A percentile compares a stretch with the other conserved stretches of the same genome.
Evolutionary conservation across 2,113 vertebrate genomes (phyloP).

Genomic region (Microtus richardsoni): DNA sequence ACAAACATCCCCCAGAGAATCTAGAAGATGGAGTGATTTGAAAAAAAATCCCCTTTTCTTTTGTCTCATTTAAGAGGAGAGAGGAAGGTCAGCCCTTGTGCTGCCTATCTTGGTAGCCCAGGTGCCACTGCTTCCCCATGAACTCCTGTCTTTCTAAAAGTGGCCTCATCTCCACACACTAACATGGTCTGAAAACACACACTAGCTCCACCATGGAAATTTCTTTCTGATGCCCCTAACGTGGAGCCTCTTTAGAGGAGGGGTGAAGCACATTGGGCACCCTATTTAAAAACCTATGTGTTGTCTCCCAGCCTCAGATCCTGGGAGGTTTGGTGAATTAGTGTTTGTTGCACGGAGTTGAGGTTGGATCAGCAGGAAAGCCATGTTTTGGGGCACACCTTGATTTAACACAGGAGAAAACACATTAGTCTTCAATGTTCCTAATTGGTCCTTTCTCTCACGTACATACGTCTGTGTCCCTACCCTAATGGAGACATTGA

Average conservation of each 20-base stretch:
- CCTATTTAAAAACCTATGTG: background rate
- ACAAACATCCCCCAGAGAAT: constrained; percentile 55
- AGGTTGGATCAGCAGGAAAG: constrained; percentile 35
- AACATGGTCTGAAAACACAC: background rate
- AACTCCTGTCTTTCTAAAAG: background rate
- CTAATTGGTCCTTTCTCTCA: background rate
- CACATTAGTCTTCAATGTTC: background rate
- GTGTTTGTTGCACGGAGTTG: background rate
- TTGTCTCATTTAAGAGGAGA: background rate
- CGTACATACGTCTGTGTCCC: fast-evolving
- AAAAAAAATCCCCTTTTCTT: constrained; percentile 27
- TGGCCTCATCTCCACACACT: background rate
- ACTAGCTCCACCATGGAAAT: background rate
- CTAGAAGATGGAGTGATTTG: background rate
- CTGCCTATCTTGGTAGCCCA: too few relatives aligned
- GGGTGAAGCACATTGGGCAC: background rate
- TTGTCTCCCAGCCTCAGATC: background rate
- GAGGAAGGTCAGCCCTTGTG: background rate
- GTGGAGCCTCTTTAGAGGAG: background rate
- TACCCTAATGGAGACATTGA: background rate
- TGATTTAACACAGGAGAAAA: background rate
- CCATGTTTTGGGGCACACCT: background rate
- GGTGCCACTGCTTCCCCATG: background rate
- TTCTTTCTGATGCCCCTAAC: background rate
- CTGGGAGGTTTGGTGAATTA: background rate